Evolutionary conservation across 1,140 invertebrate genomes (phyloP).

Genomic region (Eciton burchellii): DNA sequence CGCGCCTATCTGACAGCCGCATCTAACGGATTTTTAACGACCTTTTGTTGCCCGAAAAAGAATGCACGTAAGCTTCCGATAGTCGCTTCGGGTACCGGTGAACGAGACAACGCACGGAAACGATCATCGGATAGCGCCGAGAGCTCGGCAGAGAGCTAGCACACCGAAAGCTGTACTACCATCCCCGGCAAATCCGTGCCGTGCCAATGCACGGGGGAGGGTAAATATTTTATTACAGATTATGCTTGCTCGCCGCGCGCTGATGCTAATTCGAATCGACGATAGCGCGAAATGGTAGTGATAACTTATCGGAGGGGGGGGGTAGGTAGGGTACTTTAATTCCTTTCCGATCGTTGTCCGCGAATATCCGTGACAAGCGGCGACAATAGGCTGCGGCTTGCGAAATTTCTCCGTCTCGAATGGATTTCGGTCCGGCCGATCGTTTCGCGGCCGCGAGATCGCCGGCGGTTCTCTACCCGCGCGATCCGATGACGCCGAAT

Average conservation of each 20-base stretch:
- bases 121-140: constrained; percentile 69
- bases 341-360: neutral
- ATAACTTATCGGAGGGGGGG: constrained; percentile 13
- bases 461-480: too few relatives aligned
- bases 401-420: too few relatives aligned
- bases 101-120: constrained; percentile 71
- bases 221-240: constrained; percentile 26
- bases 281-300: constrained; percentile 32
- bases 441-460: too few relatives aligned
- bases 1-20: constrained; percentile 81
- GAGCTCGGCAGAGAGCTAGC: too few relatives aligned
- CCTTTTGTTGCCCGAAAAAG: constrained; percentile 83
- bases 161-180: too few relatives aligned
- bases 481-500: too few relatives aligned
- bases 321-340: constrained; percentile 14
- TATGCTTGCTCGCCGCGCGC: neutral
- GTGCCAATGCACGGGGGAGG: neutral
- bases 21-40: constrained; percentile 85
- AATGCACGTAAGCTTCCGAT: constrained; percentile 73
- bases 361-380: constrained; percentile 19
- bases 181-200: constrained; percentile 62
- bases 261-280: constrained; percentile 27
- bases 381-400: neutral
- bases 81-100: constrained; percentile 65
- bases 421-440: too few relatives aligned